Conservation (phyloP, 2,888 invertebrate species). For the Hetaerina titia region DNA sequence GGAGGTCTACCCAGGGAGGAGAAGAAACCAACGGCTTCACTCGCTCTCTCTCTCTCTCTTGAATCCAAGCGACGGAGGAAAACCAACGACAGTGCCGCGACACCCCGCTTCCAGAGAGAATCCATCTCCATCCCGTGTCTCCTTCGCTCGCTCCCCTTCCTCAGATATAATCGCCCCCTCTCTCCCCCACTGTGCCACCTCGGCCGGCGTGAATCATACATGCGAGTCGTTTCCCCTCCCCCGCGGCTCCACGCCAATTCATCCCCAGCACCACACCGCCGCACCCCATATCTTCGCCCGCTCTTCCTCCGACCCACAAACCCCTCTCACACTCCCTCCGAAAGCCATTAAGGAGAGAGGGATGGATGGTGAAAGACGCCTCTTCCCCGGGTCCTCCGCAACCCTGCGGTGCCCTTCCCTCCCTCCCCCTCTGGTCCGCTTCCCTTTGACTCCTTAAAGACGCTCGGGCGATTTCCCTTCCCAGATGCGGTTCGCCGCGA, state of each 20-base stretch:
- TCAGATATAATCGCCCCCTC: background rate
- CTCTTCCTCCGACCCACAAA: background rate
- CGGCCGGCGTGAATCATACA: constrained; percentile 11
- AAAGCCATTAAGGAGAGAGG: constrained; percentile 5
- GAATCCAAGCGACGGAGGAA: background rate
- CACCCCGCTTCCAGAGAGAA: background rate
- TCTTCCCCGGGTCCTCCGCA: no score
- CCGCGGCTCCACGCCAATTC: background rate
- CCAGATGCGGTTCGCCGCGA: background rate
- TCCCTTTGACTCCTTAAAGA: constrained; percentile 1
- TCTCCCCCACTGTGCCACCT: background rate
- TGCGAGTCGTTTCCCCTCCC: background rate
- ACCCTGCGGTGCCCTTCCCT: background rate
- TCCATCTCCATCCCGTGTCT: background rate
- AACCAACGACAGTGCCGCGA: background rate
- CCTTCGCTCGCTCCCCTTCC: background rate
- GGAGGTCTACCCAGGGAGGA: background rate
- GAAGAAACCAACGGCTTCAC: background rate
- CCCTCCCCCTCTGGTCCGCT: background rate
- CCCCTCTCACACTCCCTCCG: background rate
- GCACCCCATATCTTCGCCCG: background rate
- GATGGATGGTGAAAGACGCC: background rate
- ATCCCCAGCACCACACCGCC: background rate
- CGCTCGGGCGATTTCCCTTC: background rate
- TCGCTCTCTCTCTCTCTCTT: background rate